Base-by-base conservation (phyloP, 2,797 vertebrate species). In the Parotocinclus haroldoi region DNA sequence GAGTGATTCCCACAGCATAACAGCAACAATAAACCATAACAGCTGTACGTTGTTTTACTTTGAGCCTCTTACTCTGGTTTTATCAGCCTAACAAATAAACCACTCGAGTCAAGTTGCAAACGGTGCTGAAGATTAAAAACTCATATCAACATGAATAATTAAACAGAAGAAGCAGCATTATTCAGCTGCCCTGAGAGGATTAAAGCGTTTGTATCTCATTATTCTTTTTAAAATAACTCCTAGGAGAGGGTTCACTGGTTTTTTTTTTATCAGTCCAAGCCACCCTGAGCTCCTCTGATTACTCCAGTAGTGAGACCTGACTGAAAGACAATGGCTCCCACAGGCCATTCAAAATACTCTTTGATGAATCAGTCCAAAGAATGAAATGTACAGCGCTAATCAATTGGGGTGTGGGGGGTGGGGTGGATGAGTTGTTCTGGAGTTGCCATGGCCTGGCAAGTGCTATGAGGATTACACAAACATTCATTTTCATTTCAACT, bases 121-220 rank as follows among this genome's bases (percentile, higher is more conserved):
- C 66, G 78, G 79, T 58, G 69, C 79, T 73, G 66, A 81, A 82
- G 81, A 80, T 86, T 85, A 73, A 83, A 82, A 85, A 80, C 78
- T 81, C 77, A 79, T 79, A 85, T 78, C 65, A 55, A 44, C 84
- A 86, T 89, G 78, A 89, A 89, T 89, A 88, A 88, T 89, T 86
- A 86, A 90, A 69, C 73, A 83, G 79, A 84, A 78, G 74, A 81
- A 78, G 75, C 76, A 64, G 45, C 83, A 80, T 82, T 81, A 80
- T 85, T 89, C 81, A 78, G 80, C 77, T 76, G 76, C 75, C 80
- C 84, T 62, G 39, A 55, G 58, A 81, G 85, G 84, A 82, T 81
- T 68, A 60, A 79, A 83, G 72, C 71, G 69, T 85, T 83, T 83
- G 77, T 77, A 76, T 81, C 77, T 80, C 79, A 59, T 76, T 80